Percentiles rank a stretch among this genome's conserved stretches.
Evolutionary conservation across 2,888 invertebrate genomes (phyloP).

Genomic region (Erebia aethiops): DNA sequence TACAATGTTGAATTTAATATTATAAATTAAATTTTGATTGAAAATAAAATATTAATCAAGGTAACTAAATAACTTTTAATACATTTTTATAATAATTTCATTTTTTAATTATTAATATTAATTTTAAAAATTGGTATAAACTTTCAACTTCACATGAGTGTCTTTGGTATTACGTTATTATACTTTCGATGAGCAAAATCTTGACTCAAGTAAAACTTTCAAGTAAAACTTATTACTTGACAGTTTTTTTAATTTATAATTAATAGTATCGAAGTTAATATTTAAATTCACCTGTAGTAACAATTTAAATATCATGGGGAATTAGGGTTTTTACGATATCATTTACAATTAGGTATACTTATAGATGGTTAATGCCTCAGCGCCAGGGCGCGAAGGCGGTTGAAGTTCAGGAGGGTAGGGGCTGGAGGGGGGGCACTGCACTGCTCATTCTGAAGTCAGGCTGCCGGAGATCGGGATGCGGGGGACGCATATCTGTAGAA

Average conservation of each 20-base stretch:
- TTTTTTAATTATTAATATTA: not conserved
- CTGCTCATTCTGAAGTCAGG: conserved; percentile 68
- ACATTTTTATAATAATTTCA: not conserved
- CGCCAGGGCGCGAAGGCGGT: conserved; percentile 81
- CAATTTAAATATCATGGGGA: not conserved
- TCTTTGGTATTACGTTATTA: conserved; percentile 29
- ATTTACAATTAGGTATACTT: conserved; percentile 10
- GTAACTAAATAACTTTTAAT: not conserved
- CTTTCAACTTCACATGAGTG: conserved; percentile 20
- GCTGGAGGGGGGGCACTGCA: conserved; percentile 67
- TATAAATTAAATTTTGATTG: not conserved
- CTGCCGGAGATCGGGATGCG: conserved; percentile 68
- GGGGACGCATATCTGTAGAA: conserved; percentile 62
- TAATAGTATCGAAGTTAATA: not conserved
- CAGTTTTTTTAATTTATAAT: not conserved
- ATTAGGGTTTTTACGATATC: not conserved
- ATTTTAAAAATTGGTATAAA: not conserved
- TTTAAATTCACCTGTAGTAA: not conserved
- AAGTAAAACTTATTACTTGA: not conserved
- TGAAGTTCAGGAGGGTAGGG: conserved; percentile 75
- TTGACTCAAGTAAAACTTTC: not conserved
- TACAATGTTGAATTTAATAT: not conserved
- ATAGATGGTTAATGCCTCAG: conserved; percentile 56
- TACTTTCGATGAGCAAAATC: not conserved
- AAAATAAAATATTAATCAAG: conserved; percentile 6